phyloP scores from a whole-genome alignment of 2,797 vertebrate genomes.

The Pangasius macronema region DNA sequence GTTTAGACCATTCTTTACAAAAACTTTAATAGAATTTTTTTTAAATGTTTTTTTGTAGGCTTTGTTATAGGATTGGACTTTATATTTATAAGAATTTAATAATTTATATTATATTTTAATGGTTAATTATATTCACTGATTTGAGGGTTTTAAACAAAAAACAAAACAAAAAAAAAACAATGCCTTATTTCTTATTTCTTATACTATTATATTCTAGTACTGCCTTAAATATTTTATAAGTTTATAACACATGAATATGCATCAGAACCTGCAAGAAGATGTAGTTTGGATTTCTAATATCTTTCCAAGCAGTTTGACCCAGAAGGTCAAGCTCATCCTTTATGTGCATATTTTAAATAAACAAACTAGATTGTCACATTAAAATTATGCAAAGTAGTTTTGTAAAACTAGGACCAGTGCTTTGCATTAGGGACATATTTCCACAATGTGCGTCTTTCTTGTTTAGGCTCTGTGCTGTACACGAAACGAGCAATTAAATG shows the following conservation, averaged over 20 bases:
- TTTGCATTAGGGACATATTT: constrained; percentile 44
- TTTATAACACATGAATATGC: neutral
- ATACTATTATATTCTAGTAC: neutral
- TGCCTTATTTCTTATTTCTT: neutral
- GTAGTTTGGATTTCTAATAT: constrained; percentile 12
- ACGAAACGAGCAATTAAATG: neutral
- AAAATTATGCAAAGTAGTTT: constrained; percentile 53
- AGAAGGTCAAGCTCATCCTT: constrained; percentile 19
- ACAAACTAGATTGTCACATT: constrained; percentile 47
- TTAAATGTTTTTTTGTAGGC: neutral
- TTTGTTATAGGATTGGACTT: neutral
- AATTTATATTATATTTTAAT: neutral
- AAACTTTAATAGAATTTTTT: neutral
- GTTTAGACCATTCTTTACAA: neutral
- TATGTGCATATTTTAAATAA: constrained; percentile 41
- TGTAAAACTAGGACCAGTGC: constrained; percentile 40
- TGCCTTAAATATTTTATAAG: neutral
- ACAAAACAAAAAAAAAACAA: too few species aligned
- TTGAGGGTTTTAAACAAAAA: neutral
- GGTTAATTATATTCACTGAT: neutral
- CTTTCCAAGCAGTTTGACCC: constrained; percentile 32
- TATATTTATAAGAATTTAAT: constrained; percentile 9
- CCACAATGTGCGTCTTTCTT: neutral
- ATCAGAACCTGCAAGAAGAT: constrained; percentile 15
- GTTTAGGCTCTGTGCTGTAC: neutral